A percentile compares a stretch with the other conserved stretches of the same genome.
Conservation (phyloP, 2,888 invertebrate genomes). For the Erebia palarica region DNA sequence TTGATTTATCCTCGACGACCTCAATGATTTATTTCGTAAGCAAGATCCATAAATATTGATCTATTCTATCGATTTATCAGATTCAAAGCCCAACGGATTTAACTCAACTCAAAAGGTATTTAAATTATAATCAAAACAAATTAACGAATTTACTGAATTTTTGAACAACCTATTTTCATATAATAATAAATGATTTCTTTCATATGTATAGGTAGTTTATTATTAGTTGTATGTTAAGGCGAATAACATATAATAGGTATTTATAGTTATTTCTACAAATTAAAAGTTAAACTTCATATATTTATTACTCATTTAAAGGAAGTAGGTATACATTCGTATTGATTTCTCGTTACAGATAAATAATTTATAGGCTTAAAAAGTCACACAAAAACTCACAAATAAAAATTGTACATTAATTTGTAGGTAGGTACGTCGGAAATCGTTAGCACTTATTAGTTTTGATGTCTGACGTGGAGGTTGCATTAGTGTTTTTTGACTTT, state of each 20-base stretch:
- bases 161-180: too few relatives aligned
- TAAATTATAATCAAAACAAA: too few relatives aligned
- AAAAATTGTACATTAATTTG: neutral
- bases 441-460: neutral
- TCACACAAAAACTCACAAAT: too few relatives aligned
- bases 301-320: too few relatives aligned
- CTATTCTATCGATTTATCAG: neutral
- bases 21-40: neutral
- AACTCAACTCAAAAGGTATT: too few relatives aligned
- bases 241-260: too few relatives aligned
- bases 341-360: neutral
- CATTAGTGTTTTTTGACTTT: neutral
- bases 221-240: neutral
- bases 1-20: neutral
- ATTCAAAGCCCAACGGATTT: neutral
- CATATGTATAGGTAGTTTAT: neutral
- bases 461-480: neutral
- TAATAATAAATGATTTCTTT: too few relatives aligned
- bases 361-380: neutral
- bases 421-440: constrained; percentile 1
- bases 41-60: neutral
- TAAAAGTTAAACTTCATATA: too few relatives aligned
- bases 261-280: too few relatives aligned
- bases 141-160: too few relatives aligned
- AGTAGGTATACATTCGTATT: too few relatives aligned